These are phyloP conservation scores for Heliconius himera DNA, from an alignment of 1,140 invertebrate genomes.

Conservation along the genomic window DNA sequence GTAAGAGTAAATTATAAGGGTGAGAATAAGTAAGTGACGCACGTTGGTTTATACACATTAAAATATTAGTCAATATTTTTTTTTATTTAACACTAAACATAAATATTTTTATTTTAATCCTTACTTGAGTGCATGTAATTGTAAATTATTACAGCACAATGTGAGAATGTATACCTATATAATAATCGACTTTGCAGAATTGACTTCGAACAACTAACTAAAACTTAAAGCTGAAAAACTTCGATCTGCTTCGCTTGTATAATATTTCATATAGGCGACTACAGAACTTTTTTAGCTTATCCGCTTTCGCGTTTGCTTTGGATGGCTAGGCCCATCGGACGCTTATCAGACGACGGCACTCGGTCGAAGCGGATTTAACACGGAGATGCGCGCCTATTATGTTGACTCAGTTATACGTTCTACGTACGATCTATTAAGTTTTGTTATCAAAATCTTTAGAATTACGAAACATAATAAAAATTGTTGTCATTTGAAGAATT, in stretches of 20 bases:
- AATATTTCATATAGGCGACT: neutral
- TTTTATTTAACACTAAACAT: too few species aligned
- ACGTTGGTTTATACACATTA: too few species aligned
- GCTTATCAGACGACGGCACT: slow-evolving; percentile 35
- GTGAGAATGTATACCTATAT: neutral
- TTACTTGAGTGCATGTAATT: too few species aligned
- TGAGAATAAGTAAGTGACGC: too few species aligned
- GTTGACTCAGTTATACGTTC: slow-evolving; percentile 17
- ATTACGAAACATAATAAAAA: neutral
- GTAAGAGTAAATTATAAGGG: too few species aligned
- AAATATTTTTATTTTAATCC: too few species aligned
- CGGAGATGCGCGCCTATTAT: slow-evolving; percentile 34
- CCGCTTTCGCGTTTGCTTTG: slow-evolving; percentile 26
- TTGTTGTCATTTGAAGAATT: neutral
- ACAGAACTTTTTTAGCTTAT: neutral
- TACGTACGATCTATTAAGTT: neutral
- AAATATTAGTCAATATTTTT: too few species aligned
- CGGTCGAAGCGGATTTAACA: slow-evolving; percentile 38
- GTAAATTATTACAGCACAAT: too few species aligned
- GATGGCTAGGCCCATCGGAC: slow-evolving; percentile 17
- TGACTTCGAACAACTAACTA: neutral
- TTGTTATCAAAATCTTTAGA: neutral
- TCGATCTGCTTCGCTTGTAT: neutral
- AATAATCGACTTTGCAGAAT: neutral
- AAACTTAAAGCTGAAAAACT: neutral